Evolutionary conservation across 23 tunicate genomes (phyloP), one percentile per base, ranked within the genome.

Genomic region (Styela clava): DNA sequence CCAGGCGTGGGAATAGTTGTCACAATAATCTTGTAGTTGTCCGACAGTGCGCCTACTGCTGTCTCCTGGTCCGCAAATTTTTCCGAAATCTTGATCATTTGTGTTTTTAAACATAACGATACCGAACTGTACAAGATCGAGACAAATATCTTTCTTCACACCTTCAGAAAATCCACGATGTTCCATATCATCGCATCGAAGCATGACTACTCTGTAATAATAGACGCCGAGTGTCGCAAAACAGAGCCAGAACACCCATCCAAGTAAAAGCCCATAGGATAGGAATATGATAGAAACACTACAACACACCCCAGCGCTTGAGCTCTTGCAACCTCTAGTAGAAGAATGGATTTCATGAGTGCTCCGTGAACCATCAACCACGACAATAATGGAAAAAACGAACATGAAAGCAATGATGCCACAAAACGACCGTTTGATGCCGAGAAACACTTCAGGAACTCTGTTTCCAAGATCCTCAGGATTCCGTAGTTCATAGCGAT

Each of bases 91-190:
- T 24, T 84, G 76, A 74, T 88, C 93, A 27, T 70, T 84, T 5
- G 98, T 93, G 84, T 84, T 83, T 81, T 79, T 74, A 61, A 74
- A 87, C 98, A 93, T 93, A 64, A 93, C 69, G 31, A 93, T 21
- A 79, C 98, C 98, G 26, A 88, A 30, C 52, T 93, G 98, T 34
- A 93, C 98, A 20, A 93, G 73, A 82, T 93, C 98, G n/a, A 93
- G 76, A 62, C 98, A 93, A 1, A 93, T 84, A 23, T 84, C 74
- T 23, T 73, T 81, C 61, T 62, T 37, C 3, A 84, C 98, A 16
- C 93, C 98, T 32, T 34, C 79, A 27, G 86, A 31, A 35, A 63
- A 84, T 5, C 74, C 86, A 78, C 91, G 69, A 20, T 92, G 80
- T 30, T 84, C 63, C 83, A 93, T 26, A 82, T 93, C 93, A 36